Conservation (phyloP, 2,113 vertebrate genomes). For the Aix galericulata region DNA sequence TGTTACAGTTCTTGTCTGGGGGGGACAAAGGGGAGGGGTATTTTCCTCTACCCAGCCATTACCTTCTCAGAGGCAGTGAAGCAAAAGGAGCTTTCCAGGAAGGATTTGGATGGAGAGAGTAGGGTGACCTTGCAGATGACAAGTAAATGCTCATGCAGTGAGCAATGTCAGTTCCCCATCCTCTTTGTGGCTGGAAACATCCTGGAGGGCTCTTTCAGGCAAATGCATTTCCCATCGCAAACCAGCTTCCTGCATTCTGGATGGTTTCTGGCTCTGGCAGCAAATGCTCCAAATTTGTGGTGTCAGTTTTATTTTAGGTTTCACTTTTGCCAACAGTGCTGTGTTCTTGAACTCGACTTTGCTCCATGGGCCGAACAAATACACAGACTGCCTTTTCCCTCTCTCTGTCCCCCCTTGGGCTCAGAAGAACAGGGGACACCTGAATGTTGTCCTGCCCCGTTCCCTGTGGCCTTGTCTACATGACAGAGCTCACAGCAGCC, state of each 20-base stretch:
- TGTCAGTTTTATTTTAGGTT: constrained; percentile 55
- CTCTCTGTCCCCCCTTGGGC: background rate
- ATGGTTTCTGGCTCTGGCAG: constrained; percentile 43
- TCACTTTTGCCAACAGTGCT: constrained; percentile 26
- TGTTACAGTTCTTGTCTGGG: background rate
- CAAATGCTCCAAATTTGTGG: constrained; percentile 27
- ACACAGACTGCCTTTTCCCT: background rate
- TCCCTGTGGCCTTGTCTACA: background rate
- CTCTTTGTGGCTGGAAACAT: constrained; percentile 62
- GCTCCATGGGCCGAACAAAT: background rate
- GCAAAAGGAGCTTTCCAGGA: constrained; percentile 36
- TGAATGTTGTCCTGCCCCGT: background rate
- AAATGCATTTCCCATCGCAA: constrained; percentile 56
- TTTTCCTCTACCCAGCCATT: background rate
- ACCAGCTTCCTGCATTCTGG: constrained; percentile 62
- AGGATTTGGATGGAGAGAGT: constrained; percentile 7
- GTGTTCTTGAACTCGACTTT: constrained; percentile 65
- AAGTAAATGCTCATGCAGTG: constrained; percentile 32
- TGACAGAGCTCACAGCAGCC: rapidly evolving
- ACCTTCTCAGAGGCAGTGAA: constrained; percentile 11
- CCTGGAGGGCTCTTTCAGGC: constrained; percentile 45
- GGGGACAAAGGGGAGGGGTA: background rate
- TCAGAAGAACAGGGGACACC: background rate
- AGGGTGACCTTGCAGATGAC: constrained; percentile 47
- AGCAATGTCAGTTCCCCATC: constrained; percentile 50